Conservation (phyloP, 2,888 invertebrate species). For the Meteorus cinctellus region DNA sequence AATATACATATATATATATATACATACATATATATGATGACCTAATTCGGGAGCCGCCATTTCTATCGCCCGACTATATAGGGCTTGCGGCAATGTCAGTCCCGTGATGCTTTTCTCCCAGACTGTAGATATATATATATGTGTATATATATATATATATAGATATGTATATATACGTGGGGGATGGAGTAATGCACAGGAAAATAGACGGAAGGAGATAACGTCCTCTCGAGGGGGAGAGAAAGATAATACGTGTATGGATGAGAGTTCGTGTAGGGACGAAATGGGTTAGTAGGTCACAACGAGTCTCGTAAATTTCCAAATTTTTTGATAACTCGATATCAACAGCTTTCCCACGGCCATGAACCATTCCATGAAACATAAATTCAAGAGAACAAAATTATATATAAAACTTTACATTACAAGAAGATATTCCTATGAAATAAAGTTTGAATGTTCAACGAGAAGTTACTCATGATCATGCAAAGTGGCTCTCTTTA, state of each 20-base stretch:
- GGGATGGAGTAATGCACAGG: background rate
- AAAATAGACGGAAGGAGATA: constrained; percentile 7
- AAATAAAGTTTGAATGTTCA: background rate
- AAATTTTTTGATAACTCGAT: background rate
- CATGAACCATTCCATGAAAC: background rate
- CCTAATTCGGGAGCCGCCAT: constrained; percentile 35
- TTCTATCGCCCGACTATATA: constrained; percentile 28
- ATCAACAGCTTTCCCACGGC: background rate
- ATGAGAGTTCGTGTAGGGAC: background rate
- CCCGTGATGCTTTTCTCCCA: constrained; percentile 3
- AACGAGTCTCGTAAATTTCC: background rate
- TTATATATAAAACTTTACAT: background rate
- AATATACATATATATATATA: background rate
- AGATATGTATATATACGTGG: too few species aligned
- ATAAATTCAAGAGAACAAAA: background rate
- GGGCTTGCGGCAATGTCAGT: constrained; percentile 33
- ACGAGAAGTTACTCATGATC: background rate
- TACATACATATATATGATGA: constrained; percentile 6
- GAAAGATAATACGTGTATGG: background rate
- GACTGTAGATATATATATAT: background rate
- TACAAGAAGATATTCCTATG: background rate
- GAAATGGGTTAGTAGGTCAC: background rate
- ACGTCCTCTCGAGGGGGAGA: background rate
- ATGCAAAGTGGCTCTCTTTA: background rate
- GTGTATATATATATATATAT: too few species aligned